Conservation (phyloP, 2,888 invertebrate species). For the Ischnura elegans region DNA sequence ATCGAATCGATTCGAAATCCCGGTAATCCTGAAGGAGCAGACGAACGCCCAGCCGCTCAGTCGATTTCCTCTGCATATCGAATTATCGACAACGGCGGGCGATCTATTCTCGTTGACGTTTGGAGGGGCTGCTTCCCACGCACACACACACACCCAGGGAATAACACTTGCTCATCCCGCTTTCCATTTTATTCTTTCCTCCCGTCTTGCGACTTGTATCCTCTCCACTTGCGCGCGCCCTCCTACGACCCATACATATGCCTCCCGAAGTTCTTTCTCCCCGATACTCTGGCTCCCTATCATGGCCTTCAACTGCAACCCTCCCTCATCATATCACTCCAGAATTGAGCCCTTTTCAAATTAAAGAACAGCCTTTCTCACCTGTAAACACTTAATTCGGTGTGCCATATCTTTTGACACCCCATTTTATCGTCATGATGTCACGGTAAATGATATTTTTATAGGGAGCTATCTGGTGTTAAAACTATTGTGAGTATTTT, state of each 20-base stretch:
- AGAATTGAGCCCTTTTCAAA: not conserved
- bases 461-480: too few relatives aligned
- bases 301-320: not conserved
- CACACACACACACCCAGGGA: slow-evolving; percentile 10
- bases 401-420: not conserved
- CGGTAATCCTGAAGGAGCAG: not conserved
- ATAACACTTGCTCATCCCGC: not conserved
- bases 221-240: not conserved
- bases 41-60: not conserved
- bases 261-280: not conserved
- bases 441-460: too few relatives aligned
- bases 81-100: slow-evolving; percentile 21
- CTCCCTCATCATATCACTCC: not conserved
- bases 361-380: not conserved
- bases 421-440: not conserved
- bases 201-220: not conserved
- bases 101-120: not conserved
- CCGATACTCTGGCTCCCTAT: not conserved
- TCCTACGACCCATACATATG: not conserved
- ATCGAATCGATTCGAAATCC: slow-evolving; percentile 17
- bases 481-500: too few relatives aligned
- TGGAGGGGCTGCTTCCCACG: not conserved
- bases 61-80: slow-evolving; percentile 43
- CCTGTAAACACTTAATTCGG: not conserved
- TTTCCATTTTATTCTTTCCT: not conserved